These are phyloP conservation scores for Cephalopterus ornatus DNA, from an alignment of 2,113 vertebrate species.

Conservation along the genomic window DNA sequence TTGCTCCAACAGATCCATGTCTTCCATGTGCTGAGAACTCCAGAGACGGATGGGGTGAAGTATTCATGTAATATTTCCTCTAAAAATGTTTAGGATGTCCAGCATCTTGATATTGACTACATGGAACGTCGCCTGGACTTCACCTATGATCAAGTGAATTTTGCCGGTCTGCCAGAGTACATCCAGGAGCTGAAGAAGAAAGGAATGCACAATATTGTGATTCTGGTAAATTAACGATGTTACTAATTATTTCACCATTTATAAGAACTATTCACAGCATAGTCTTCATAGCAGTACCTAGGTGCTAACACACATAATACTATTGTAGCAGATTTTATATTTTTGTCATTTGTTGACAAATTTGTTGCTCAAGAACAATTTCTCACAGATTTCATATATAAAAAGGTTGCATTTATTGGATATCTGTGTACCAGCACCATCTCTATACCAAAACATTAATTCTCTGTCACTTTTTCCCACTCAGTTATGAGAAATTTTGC, in stretches of 20 bases:
- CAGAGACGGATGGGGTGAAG: rapidly evolving
- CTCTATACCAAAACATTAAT: background rate
- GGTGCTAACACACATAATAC: background rate
- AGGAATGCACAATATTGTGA: conserved; percentile 82
- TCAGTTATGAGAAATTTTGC: background rate
- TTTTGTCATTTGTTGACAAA: background rate
- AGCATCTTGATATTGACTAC: conserved; percentile 87
- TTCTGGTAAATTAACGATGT: conserved; percentile 72
- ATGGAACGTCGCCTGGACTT: conserved; percentile 87
- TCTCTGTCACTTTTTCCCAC: background rate
- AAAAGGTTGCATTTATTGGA: background rate
- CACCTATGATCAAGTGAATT: conserved; percentile 82
- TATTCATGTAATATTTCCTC: background rate
- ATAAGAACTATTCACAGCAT: background rate
- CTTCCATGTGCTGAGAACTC: background rate
- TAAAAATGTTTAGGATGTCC: conserved; percentile 77
- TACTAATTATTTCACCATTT: background rate
- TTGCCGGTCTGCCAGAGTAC: conserved; percentile 79
- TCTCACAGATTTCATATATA: background rate
- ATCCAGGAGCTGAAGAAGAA: conserved; percentile 79
- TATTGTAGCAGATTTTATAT: background rate
- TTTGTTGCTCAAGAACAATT: background rate
- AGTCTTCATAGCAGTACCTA: background rate
- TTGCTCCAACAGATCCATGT: background rate
- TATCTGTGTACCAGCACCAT: background rate